A percentile compares a stretch with the other conserved stretches of the same genome.
phyloP scores from a whole-genome alignment of 35 echinoderm and acorn worm species.

The Strongylocentrotus purpuratus region DNA sequence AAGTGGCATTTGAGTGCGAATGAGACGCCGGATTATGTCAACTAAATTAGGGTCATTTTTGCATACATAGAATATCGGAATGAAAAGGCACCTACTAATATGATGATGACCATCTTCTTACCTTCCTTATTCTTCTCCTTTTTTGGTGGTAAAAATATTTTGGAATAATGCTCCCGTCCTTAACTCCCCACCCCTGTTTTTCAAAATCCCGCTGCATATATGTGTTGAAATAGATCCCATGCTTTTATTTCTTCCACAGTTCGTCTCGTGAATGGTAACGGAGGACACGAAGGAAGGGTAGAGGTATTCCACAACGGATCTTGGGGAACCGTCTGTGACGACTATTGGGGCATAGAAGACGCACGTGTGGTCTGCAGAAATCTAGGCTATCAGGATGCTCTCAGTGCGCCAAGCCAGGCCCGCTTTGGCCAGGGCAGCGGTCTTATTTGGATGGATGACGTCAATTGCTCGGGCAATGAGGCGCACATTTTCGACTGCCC shows the following conservation, averaged over 20 bases:
- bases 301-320: slow-evolving; percentile 23
- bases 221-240: neutral
- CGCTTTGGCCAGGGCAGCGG: slow-evolving; percentile 41
- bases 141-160: too few relatives aligned
- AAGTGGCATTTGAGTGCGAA: too few relatives aligned
- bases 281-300: neutral
- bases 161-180: too few relatives aligned
- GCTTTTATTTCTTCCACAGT: neutral
- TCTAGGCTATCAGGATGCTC: neutral
- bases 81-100: too few relatives aligned
- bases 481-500: slow-evolving; percentile 21
- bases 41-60: too few relatives aligned
- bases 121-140: too few relatives aligned
- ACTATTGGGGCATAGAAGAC: neutral
- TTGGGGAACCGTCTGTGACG: slow-evolving; percentile 56
- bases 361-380: slow-evolving; percentile 33
- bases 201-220: neutral
- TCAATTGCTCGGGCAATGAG: slow-evolving; percentile 46
- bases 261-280: neutral
- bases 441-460: slow-evolving; percentile 45
- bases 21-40: too few relatives aligned
- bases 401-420: neutral
- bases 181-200: too few relatives aligned
- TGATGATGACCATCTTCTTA: too few relatives aligned
- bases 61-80: too few relatives aligned